phyloP scores from a whole-genome alignment of 2,113 vertebrate genomes.

The Phalacrocorax aristotelis region DNA sequence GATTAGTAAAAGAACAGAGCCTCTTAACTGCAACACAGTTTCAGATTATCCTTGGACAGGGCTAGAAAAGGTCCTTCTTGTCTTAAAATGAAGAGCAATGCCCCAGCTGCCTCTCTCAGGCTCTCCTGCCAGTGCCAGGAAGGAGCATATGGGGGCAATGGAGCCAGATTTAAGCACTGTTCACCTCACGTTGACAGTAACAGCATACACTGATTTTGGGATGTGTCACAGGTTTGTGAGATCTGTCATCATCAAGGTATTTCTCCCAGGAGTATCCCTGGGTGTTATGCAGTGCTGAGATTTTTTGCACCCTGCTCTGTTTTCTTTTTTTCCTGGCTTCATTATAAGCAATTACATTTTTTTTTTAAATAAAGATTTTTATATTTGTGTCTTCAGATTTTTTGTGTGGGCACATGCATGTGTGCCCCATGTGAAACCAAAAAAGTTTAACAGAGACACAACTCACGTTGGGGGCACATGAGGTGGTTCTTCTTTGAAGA shows the following conservation, averaged over 20 bases:
- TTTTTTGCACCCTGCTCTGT: neutral
- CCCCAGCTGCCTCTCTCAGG: neutral
- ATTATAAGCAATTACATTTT: neutral
- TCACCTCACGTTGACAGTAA: neutral
- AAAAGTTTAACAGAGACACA: neutral
- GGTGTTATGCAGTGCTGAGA: neutral
- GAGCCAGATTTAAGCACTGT: neutral
- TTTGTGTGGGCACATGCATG: neutral
- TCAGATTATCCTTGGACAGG: neutral
- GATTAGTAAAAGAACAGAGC: neutral
- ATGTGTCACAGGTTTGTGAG: neutral
- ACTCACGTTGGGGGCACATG: neutral
- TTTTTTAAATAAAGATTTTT: neutral
- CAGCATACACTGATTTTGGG: neutral
- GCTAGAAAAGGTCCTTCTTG: neutral
- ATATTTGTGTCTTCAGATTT: neutral
- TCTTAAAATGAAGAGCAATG: neutral
- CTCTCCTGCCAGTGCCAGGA: neutral
- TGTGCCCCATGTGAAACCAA: neutral
- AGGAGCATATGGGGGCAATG: accelerated
- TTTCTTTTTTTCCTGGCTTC: neutral
- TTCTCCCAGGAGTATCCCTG: neutral
- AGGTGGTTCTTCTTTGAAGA: neutral
- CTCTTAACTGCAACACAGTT: neutral
- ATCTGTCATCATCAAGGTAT: neutral